phyloP scores from a whole-genome alignment of 2,888 invertebrate genomes.

The Mimumesa dahlbomi region DNA sequence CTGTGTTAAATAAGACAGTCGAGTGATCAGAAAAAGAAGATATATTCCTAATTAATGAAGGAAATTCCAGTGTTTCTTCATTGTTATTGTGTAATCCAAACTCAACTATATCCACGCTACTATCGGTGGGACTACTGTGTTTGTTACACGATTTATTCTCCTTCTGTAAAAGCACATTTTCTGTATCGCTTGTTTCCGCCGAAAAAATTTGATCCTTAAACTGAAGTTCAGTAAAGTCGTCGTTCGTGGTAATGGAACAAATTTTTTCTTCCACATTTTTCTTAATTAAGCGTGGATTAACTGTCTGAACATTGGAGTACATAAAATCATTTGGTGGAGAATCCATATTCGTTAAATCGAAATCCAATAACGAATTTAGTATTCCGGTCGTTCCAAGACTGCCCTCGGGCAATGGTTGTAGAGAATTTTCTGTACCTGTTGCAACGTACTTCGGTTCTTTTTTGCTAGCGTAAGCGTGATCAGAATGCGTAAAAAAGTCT shows the following conservation, averaged over 20 bases:
- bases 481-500: conserved; percentile 44
- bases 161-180: neutral
- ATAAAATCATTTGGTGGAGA: conserved; percentile 59
- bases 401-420: conserved; percentile 34
- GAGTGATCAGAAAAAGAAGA: conserved; percentile 27
- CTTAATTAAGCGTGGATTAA: conserved; percentile 63
- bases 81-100: conserved; percentile 36
- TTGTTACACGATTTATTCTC: conserved; percentile 24
- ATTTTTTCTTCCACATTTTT: conserved; percentile 34
- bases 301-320: conserved; percentile 60
- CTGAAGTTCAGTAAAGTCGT: conserved; percentile 1
- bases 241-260: conserved; percentile 13
- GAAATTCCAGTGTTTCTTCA: conserved; percentile 26
- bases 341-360: conserved; percentile 62
- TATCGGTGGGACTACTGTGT: conserved; percentile 29
- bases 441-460: conserved; percentile 10
- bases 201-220: neutral
- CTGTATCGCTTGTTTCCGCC: neutral
- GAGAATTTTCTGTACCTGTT: conserved; percentile 18
- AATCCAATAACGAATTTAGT: conserved; percentile 59
- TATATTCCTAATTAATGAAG: conserved; percentile 30
- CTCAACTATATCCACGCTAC: conserved; percentile 31
- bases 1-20: too few species aligned
- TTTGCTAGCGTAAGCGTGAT: conserved; percentile 18
- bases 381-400: conserved; percentile 42